These are phyloP conservation scores for Protonemura montana DNA, from an alignment of 2,888 invertebrate genomes.

Conservation along the genomic window DNA sequence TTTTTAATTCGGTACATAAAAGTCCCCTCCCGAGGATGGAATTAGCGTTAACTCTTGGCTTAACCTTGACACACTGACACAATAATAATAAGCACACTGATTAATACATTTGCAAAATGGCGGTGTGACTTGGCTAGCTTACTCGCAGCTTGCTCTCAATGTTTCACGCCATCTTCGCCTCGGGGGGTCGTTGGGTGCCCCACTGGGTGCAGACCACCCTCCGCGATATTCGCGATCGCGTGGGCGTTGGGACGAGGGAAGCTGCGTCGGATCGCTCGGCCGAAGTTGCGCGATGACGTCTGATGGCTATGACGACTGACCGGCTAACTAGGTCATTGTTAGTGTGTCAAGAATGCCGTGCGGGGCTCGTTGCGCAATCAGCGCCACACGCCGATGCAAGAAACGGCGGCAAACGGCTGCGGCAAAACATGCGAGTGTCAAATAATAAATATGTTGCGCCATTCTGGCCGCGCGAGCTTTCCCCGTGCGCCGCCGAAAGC, in stretches of 20 bases:
- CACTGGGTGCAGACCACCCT: too few species aligned
- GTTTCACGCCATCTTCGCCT: background rate
- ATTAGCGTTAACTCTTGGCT: background rate
- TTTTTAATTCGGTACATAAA: background rate
- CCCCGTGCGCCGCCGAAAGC: too few species aligned
- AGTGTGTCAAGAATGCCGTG: constrained; percentile 58
- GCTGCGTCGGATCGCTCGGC: too few species aligned
- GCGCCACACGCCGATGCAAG: background rate
- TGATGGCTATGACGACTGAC: background rate
- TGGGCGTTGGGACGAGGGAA: too few species aligned
- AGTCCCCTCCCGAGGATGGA: background rate
- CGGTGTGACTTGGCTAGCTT: background rate
- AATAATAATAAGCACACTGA: background rate
- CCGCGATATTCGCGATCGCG: too few species aligned
- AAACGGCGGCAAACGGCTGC: background rate
- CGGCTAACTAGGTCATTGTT: constrained; percentile 58
- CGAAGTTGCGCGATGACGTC: too few species aligned
- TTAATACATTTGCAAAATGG: background rate
- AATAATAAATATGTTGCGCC: background rate
- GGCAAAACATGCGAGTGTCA: background rate
- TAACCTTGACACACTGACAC: constrained; percentile 12
- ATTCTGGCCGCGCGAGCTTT: background rate
- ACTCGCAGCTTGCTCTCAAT: background rate
- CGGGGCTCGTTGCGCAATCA: background rate
- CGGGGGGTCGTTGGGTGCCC: background rate